Conservation (phyloP, 2,888 invertebrate genomes). For the Drosophila subquinaria region DNA sequence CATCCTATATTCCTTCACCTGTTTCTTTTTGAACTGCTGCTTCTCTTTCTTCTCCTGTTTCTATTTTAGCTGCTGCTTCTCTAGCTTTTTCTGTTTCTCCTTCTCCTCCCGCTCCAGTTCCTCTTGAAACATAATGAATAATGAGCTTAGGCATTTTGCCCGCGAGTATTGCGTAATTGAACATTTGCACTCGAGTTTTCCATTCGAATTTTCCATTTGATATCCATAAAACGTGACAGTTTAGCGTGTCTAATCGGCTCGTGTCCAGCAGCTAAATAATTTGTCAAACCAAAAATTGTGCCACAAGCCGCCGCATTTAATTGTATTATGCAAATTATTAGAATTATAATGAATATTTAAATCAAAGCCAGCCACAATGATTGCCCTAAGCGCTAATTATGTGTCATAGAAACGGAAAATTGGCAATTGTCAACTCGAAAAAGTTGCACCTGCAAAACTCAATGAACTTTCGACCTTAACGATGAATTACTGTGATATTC, state of each 20-base stretch:
- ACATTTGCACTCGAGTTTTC: slow-evolving; percentile 50
- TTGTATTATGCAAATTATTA: slow-evolving; percentile 70
- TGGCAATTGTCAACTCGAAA: neutral
- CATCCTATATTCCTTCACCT: neutral
- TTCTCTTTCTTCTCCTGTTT: neutral
- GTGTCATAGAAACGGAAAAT: slow-evolving; percentile 33
- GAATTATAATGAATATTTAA: slow-evolving; percentile 53
- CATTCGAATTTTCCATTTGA: slow-evolving; percentile 54
- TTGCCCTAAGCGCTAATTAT: slow-evolving; percentile 44
- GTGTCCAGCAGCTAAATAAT: slow-evolving; percentile 47
- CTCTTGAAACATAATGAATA: slow-evolving; percentile 31
- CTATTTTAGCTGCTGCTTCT: too few species aligned
- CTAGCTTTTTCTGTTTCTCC: neutral
- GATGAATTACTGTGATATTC: slow-evolving; percentile 69
- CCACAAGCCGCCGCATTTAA: slow-evolving; percentile 59
- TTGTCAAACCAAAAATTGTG: slow-evolving; percentile 50
- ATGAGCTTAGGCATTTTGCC: slow-evolving; percentile 44
- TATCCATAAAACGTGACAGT: slow-evolving; percentile 69
- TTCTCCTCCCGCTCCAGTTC: neutral
- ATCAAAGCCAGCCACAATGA: slow-evolving; percentile 19
- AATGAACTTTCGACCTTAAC: slow-evolving; percentile 67
- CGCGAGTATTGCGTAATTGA: slow-evolving; percentile 48
- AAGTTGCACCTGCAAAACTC: slow-evolving; percentile 31
- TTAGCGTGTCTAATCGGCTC: slow-evolving; percentile 43
- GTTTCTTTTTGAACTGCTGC: too few species aligned